Percentiles rank a stretch among this genome's conserved stretches.
Conservation (phyloP, 2,113 vertebrate genomes). For the Pogona vitticeps region DNA sequence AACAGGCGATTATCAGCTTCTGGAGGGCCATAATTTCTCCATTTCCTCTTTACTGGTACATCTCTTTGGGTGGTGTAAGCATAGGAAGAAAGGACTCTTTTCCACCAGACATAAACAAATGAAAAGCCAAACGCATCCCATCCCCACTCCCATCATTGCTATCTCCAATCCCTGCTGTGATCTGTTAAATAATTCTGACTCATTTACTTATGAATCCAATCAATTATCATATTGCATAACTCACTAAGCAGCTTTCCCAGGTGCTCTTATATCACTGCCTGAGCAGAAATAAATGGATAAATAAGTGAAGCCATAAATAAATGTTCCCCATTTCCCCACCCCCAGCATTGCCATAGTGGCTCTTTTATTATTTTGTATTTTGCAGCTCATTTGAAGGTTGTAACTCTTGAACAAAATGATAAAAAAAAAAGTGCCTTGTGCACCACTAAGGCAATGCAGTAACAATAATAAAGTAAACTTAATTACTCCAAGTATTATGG, state of each 20-base stretch:
- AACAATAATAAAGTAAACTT: not conserved
- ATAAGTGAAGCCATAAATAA: not conserved
- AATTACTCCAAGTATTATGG: not conserved
- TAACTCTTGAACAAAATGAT: not conserved
- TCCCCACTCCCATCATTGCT: too few relatives aligned
- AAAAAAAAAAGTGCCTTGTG: not conserved
- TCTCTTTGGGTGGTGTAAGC: too few relatives aligned
- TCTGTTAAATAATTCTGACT: conserved; percentile 31
- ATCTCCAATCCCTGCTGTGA: too few relatives aligned
- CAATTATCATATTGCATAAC: conserved; percentile 38
- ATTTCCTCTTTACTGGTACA: too few relatives aligned
- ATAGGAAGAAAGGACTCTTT: too few relatives aligned
- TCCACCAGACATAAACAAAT: too few relatives aligned
- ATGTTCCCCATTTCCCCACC: not conserved
- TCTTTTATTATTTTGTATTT: rapidly evolving
- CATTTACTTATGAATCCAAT: conserved; percentile 52
- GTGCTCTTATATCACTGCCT: rapidly evolving
- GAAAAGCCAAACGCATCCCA: too few relatives aligned
- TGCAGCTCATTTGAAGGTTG: not conserved
- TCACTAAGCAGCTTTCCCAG: conserved; percentile 35
- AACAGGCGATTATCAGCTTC: too few relatives aligned
- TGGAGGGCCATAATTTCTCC: too few relatives aligned
- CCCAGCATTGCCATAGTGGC: not conserved
- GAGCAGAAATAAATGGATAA: not conserved
- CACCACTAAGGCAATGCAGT: not conserved